Conservation (phyloP, 2,888 invertebrate genomes). For the Oasisia sp. region DNA sequence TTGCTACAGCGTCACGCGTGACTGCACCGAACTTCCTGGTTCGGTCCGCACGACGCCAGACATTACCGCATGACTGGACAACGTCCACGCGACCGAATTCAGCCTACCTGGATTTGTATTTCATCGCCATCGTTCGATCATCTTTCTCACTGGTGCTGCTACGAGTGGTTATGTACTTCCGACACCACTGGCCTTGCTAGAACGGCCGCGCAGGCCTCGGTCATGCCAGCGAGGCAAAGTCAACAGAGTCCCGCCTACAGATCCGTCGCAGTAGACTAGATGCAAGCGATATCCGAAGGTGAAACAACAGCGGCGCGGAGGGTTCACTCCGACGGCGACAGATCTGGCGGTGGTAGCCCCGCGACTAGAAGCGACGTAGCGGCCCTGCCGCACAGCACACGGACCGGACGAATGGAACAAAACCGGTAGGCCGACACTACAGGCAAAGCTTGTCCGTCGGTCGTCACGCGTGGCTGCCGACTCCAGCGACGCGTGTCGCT, state of each 20-base stretch:
- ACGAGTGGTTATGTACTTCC: not conserved
- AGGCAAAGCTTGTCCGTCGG: not conserved
- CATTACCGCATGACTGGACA: not conserved
- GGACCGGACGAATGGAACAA: not conserved
- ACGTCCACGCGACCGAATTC: not conserved
- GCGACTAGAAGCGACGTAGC: not conserved
- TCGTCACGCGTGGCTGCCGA: not conserved
- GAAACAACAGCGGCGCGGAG: not conserved
- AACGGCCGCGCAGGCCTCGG: not conserved
- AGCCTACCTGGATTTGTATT: not conserved
- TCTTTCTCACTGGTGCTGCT: not conserved
- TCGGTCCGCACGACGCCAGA: not conserved
- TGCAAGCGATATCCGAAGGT: not conserved
- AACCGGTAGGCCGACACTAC: not conserved
- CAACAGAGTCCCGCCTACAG: not conserved
- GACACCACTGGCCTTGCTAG: not conserved
- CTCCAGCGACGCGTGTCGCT: constrained; percentile 17
- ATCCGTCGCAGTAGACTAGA: not conserved
- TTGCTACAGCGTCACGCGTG: not conserved
- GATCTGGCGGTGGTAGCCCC: not conserved
- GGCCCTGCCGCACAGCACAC: not conserved
- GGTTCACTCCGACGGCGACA: not conserved
- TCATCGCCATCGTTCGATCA: not conserved
- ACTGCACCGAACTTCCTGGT: constrained; percentile 10
- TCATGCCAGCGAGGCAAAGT: not conserved